Percentiles rank a stretch among this genome's conserved stretches.
phyloP scores from a whole-genome alignment of 1,140 invertebrate genomes.

The Acromyrmex heyeri region DNA sequence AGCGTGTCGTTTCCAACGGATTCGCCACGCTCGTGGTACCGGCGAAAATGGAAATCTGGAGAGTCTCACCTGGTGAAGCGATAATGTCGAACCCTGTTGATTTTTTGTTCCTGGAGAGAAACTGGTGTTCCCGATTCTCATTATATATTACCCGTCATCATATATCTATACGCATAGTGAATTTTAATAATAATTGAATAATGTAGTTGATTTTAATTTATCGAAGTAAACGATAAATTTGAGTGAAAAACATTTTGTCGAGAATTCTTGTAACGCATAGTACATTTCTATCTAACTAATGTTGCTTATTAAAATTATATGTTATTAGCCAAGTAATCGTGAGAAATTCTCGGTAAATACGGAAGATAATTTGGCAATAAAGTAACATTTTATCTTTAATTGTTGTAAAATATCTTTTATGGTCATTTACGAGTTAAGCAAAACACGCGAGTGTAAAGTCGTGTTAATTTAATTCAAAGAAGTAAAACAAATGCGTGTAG shows the following conservation, averaged over 20 bases:
- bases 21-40: conserved; percentile 45
- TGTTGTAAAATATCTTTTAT: conserved; percentile 7
- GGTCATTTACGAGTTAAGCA: not conserved
- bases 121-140: conserved; percentile 13
- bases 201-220: conserved; percentile 9
- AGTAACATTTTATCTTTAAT: not conserved
- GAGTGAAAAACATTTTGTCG: not conserved
- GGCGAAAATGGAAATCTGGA: conserved; percentile 57
- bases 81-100: conserved; percentile 58
- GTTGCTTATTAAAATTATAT: not conserved
- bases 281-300: not conserved
- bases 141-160: not conserved
- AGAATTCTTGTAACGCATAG: not conserved
- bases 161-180: not conserved
- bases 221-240: not conserved
- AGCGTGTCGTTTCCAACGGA: conserved; percentile 49
- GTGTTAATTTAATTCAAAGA: not conserved
- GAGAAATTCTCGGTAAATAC: not conserved
- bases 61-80: conserved; percentile 19
- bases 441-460: not conserved
- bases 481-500: not conserved
- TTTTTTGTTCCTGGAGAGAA: conserved; percentile 35
- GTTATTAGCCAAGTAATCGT: not conserved
- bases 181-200: conserved; percentile 28
- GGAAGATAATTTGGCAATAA: not conserved